Conservation (phyloP, 1,140 invertebrate species). For the Drosophila equinoxialis region DNA sequence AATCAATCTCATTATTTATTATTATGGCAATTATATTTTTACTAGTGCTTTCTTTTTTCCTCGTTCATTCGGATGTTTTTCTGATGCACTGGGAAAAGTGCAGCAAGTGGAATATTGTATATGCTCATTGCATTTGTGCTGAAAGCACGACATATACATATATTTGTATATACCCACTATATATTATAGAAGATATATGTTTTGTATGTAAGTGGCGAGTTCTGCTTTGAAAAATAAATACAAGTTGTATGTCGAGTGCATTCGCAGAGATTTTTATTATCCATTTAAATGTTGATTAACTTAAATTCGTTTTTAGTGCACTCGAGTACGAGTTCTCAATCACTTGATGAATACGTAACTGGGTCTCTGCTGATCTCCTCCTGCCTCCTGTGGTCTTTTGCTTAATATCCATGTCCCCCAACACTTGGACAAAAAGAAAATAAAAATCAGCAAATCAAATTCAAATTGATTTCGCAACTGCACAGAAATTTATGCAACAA, state of each 20-base stretch:
- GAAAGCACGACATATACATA: background rate
- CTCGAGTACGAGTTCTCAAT: slow-evolving; percentile 48
- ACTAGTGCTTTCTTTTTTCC: slow-evolving; percentile 50
- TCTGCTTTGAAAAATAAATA: slow-evolving; percentile 39
- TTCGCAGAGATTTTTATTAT: slow-evolving; percentile 63
- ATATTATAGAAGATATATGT: background rate
- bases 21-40: slow-evolving; percentile 71
- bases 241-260: slow-evolving; percentile 45
- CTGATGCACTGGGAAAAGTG: slow-evolving; percentile 20
- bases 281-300: slow-evolving; percentile 80
- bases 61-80: slow-evolving; percentile 75
- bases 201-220: slow-evolving; percentile 20
- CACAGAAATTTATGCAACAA: slow-evolving; percentile 60
- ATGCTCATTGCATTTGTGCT: background rate
- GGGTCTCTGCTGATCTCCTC: background rate
- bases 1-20: slow-evolving; percentile 63
- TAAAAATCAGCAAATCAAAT: slow-evolving; percentile 76
- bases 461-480: slow-evolving; percentile 66
- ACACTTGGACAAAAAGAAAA: background rate
- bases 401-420: slow-evolving; percentile 34
- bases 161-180: background rate
- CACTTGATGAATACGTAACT: slow-evolving; percentile 35
- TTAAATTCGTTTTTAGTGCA: slow-evolving; percentile 73
- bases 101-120: slow-evolving; percentile 52
- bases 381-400: slow-evolving; percentile 16